phyloP scores from a whole-genome alignment of 2,113 vertebrate species.

The Lasiurus borealis region DNA sequence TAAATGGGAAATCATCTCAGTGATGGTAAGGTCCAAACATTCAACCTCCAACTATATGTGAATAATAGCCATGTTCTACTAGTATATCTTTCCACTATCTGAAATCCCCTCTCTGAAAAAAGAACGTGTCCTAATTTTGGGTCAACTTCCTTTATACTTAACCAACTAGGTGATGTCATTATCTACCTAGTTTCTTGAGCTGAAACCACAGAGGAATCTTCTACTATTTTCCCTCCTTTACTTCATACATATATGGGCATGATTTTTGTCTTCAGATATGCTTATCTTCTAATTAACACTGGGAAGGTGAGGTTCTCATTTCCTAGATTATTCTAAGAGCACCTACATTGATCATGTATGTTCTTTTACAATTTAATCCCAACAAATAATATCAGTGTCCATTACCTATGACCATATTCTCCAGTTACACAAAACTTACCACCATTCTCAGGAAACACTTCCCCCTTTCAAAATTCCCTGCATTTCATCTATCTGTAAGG shows the following conservation, averaged over 20 bases:
- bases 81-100: neutral
- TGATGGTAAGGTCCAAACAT: neutral
- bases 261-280: neutral
- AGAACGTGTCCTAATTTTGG: neutral
- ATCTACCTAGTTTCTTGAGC: neutral
- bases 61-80: neutral
- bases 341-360: neutral
- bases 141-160: neutral
- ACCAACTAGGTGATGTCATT: neutral
- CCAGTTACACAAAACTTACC: neutral
- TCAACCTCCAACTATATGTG: neutral
- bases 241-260: neutral
- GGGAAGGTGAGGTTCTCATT: neutral
- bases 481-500: neutral
- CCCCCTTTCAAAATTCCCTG: neutral
- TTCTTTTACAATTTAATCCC: neutral
- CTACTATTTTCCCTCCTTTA: neutral
- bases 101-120: neutral
- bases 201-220: neutral
- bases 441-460: neutral
- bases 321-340: neutral
- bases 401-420: neutral
- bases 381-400: neutral
- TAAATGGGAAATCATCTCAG: neutral
- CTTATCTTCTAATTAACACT: neutral